These are phyloP conservation scores for Buathra laborator DNA, from an alignment of 2,888 invertebrate genomes.

Conservation along the genomic window DNA sequence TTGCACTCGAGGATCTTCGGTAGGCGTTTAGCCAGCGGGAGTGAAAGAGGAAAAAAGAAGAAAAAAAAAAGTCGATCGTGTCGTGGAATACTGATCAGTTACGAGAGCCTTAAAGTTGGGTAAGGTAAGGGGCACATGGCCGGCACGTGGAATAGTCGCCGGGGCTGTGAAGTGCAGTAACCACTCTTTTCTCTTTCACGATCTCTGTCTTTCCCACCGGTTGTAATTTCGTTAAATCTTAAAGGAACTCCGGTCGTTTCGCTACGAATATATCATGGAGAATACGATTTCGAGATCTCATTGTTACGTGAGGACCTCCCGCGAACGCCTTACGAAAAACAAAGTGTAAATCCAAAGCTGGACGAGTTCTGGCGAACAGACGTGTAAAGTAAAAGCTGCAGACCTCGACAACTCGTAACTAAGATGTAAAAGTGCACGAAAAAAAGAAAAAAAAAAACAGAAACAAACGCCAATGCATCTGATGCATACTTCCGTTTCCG, in stretches of 20 bases:
- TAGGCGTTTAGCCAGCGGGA: constrained; percentile 44
- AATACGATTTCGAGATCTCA: constrained; percentile 27
- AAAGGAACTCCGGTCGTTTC: constrained; percentile 27
- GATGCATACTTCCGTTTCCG: constrained; percentile 59
- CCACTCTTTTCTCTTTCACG: constrained; percentile 8
- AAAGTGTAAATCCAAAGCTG: constrained; percentile 1
- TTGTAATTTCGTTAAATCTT: constrained; percentile 54
- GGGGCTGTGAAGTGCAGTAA: constrained; percentile 10
- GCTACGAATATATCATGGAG: constrained; percentile 35
- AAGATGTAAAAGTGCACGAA: background rate
- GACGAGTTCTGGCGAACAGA: constrained; percentile 41
- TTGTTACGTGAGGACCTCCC: constrained; percentile 71
- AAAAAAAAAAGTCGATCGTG: constrained; percentile 72
- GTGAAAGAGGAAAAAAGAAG: constrained; percentile 37
- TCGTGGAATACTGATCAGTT: constrained; percentile 76
- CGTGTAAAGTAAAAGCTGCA: background rate
- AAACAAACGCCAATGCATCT: background rate
- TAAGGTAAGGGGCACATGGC: constrained; percentile 70
- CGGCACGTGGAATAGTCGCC: constrained; percentile 72
- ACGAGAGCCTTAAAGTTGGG: constrained; percentile 46
- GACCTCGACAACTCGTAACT: background rate
- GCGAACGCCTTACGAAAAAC: constrained; percentile 37
- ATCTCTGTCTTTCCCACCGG: background rate
- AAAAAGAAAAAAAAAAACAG: background rate
- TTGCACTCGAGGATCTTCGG: constrained; percentile 10